A percentile compares a stretch with the other conserved stretches of the same genome.
phyloP scores from a whole-genome alignment of 2,113 vertebrate genomes.

The Ardeotis arabs region DNA sequence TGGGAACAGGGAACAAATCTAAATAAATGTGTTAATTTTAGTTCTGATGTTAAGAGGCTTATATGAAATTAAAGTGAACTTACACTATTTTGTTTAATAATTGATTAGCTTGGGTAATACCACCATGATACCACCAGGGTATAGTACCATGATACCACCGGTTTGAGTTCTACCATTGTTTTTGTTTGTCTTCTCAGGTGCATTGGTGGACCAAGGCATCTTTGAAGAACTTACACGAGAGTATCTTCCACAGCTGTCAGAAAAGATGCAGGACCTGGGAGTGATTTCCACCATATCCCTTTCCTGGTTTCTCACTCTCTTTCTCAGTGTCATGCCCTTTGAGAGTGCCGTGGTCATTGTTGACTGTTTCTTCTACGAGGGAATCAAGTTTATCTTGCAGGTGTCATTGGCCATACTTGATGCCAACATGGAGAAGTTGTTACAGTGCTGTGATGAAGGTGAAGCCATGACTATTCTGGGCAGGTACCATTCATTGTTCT shows the following conservation, averaged over 20 bases:
- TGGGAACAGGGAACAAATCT: neutral
- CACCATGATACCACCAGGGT: neutral
- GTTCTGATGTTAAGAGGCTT: neutral
- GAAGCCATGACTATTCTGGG: conserved; percentile 98
- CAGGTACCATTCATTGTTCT: conserved; percentile 78
- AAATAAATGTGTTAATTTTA: neutral
- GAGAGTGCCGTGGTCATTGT: conserved; percentile 93
- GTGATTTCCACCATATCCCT: conserved; percentile 97
- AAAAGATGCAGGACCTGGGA: conserved; percentile 94
- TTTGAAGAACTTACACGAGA: conserved; percentile 93
- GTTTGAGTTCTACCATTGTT: neutral
- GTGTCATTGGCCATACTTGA: conserved; percentile 94
- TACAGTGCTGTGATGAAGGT: conserved; percentile 91
- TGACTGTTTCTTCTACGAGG: conserved; percentile 97
- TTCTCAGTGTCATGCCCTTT: conserved; percentile 97
- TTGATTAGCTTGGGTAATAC: neutral
- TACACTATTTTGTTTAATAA: neutral
- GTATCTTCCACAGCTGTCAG: conserved; percentile 88
- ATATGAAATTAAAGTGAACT: neutral
- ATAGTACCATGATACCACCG: neutral
- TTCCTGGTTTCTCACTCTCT: conserved; percentile 97
- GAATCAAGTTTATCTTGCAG: conserved; percentile 95
- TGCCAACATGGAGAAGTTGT: conserved; percentile 89
- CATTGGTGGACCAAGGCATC: conserved; percentile 95
- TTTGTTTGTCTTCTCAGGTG: conserved; percentile 76